Evolutionary conservation across 2,113 vertebrate species (phyloP), one percentile per base, ranked within the genome.

Genomic region (Triplophysa rosa): DNA sequence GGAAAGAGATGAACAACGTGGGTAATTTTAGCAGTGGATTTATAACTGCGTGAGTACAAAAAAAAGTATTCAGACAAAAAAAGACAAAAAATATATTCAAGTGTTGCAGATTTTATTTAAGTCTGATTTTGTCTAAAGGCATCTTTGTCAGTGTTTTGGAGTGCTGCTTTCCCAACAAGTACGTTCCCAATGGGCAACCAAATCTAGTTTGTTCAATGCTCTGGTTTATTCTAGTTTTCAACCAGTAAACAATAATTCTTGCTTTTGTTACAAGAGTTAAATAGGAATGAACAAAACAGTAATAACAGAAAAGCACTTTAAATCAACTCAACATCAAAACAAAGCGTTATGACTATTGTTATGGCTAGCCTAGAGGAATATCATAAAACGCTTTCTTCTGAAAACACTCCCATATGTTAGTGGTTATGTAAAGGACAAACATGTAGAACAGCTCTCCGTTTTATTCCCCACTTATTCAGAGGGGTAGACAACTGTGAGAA

Each of bases 1-100:
- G n/a, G 78, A 77, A 79, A 74, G 29, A 80, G 40, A 69, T 24
- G 69, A 86, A 80, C 77, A 80, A 24, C 54, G 37, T 33, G 66
- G 67, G 69, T 16, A 47, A 21, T 67, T 69, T 54, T 67, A 67
- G 40, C 12, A 66, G 58, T 73, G 79, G 56, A 77, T 64, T 56
- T 45, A 78, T 47, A 23, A 14, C 21, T 66, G 24, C 47, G 61
- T 66, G 69, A 63, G 45, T 26, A 45, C 45, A 77, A 63, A 63
- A 49, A 52, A 40, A 16, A 76, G 33, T 16, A 81, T 84, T 69
- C 59, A n/a, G 49, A 67, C 62, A 62, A 73, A 52, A 67, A 47
- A 63, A 64, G 21, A 54, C 40, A 24, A 63, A 58, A 70, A 6
- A 52, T 59, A 63, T 81, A 66, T 76, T 59, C 5, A 77, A 10